Conservation (phyloP, 2,113 vertebrate genomes). For the Burhinus oedicnemus region DNA sequence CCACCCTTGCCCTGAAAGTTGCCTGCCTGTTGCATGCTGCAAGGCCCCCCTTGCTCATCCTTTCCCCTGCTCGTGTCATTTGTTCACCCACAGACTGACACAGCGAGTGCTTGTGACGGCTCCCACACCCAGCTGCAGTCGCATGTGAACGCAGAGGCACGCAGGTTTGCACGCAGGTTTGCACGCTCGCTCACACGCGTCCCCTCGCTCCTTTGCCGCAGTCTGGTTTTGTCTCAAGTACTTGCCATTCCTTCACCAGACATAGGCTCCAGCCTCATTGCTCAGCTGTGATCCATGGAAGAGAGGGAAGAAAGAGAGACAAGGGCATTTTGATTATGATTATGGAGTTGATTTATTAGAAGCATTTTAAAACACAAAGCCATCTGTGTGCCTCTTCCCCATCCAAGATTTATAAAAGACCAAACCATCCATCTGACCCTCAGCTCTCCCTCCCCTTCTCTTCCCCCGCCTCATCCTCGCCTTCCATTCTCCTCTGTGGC, state of each 20-base stretch:
- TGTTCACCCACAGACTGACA: background rate
- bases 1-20: background rate
- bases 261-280: background rate
- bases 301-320: background rate
- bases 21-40: background rate
- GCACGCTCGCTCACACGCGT: background rate
- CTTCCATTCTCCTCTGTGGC: conserved; percentile 13
- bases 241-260: background rate
- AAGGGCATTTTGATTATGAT: conserved; percentile 64
- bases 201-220: rapidly evolving
- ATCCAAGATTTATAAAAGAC: conserved; percentile 71
- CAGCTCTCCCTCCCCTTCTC: conserved; percentile 36
- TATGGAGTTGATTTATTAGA: conserved; percentile 71
- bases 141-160: background rate
- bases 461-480: background rate
- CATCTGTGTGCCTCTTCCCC: conserved; percentile 68
- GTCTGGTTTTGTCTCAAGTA: background rate
- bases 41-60: background rate
- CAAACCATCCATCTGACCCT: conserved; percentile 63
- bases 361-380: conserved; percentile 69
- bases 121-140: background rate
- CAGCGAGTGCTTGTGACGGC: background rate
- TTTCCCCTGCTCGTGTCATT: rapidly evolving
- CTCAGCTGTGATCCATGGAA: conserved; percentile 49
- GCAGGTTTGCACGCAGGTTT: background rate